Base-by-base conservation (phyloP, 1,140 invertebrate species). In the Drosophila sproati region DNA sequence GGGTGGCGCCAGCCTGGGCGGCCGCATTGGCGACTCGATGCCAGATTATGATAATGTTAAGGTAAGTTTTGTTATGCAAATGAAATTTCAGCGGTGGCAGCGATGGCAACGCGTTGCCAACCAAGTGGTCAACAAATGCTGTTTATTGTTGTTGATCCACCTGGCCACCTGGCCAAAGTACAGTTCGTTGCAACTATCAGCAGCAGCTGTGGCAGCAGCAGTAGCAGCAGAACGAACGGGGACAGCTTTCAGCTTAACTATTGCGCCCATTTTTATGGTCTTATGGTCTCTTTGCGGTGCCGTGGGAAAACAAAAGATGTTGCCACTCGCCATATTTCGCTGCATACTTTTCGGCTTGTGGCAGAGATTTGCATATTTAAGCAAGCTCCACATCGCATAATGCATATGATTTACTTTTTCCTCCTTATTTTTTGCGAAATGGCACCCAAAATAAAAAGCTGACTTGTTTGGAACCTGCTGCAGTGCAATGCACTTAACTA, bases 1-100 rank as follows among this genome's bases (percentile, higher is more conserved):
- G 2, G 82, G 82, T 12, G 82, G 82, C 1, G 73, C 61, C 64
- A 73, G 80, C 52, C 67, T 85, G 78, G 81, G 73, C 72, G 92
- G 82, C 57, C 91, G 92, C 61, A 77, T 92, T 59, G 90, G 92
- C 52, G 92, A 93, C 80, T 92, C 92, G 67, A 91, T 92, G 81
- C 93, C 93, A 57, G 93, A 94, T 91, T 94, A 93, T 91, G 94
- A 94, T 73, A 94, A 94, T 82, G 92, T 94, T 71, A 94, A 94
- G 94, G 94, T 94, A 89, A 93, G 80, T 75, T 81, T 78, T 78
- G 66, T 76, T 79, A 89, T 89, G 80, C 85, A 89, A 89, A 89
- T 89, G 60, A n/a, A 43, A 43, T 28, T 52, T n/a, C 32, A 29
- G 31, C 32, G 31, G 5, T 34, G 32, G 4, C 43, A 34, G 56